These are phyloP conservation scores for Brachyistius frenatus DNA, from an alignment of 2,113 vertebrate genomes.

Conservation along the genomic window DNA sequence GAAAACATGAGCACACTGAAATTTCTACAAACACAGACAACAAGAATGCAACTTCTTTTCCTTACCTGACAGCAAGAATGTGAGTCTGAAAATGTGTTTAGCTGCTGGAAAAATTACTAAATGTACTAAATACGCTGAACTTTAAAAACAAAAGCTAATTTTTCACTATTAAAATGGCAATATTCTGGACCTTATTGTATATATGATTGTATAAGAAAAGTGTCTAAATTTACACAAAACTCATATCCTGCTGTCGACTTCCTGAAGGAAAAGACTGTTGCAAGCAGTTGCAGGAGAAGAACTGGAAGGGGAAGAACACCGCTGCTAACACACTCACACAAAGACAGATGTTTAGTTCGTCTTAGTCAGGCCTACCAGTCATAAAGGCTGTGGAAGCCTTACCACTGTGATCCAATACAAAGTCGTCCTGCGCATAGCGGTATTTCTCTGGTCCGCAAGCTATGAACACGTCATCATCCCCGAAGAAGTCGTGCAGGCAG, in stretches of 20 bases:
- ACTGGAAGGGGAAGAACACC: conserved; percentile 5
- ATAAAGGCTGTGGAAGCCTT: conserved; percentile 84
- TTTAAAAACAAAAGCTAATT: no score
- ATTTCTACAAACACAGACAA: neutral
- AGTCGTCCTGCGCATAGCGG: conserved; percentile 98
- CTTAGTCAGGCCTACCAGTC: conserved; percentile 79
- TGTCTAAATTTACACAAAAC: conserved; percentile 6
- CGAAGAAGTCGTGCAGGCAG: conserved; percentile 97
- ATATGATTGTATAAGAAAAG: neutral
- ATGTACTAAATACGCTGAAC: no score
- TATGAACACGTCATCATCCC: conserved; percentile 98
- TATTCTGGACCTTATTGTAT: neutral
- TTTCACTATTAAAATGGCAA: neutral
- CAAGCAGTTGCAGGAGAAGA: neutral
- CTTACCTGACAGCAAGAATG: no score
- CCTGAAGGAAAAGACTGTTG: conserved; percentile 33
- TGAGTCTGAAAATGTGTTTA: neutral
- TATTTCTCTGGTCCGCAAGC: conserved; percentile 96
- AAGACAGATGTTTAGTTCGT: conserved; percentile 65
- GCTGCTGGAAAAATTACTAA: no score
- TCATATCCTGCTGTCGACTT: conserved; percentile 32
- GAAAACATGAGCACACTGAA: conserved; percentile 14
- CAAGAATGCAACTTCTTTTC: conserved; percentile 14
- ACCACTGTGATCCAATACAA: conserved; percentile 97
- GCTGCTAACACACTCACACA: conserved; percentile 17